Conservation (phyloP, 2,797 vertebrate species). For the Propithecus deckenii region DNA sequence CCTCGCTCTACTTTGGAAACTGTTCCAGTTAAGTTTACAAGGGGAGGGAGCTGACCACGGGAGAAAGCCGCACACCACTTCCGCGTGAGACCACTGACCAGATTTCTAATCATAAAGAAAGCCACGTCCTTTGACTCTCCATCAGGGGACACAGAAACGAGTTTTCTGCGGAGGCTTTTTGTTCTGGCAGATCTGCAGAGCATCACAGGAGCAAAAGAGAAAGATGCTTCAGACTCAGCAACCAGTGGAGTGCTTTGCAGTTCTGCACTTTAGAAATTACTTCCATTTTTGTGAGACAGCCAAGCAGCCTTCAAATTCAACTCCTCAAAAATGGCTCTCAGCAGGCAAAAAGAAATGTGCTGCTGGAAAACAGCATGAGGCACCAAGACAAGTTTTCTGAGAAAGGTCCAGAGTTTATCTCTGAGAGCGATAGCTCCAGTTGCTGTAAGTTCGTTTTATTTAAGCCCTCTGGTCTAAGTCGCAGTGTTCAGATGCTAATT, state of each 20-base stretch:
- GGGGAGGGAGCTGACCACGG: accelerated
- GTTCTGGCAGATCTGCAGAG: background rate
- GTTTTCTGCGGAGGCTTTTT: too few species aligned
- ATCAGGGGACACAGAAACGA: accelerated
- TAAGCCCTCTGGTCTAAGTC: background rate
- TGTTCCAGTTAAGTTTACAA: accelerated
- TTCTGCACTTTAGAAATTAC: background rate
- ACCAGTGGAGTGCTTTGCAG: background rate
- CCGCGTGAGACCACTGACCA: background rate
- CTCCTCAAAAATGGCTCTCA: background rate
- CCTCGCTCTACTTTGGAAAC: too few species aligned
- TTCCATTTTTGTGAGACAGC: background rate
- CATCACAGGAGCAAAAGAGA: too few species aligned
- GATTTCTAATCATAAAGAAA: background rate
- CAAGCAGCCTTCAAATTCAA: background rate
- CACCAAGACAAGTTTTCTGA: background rate
- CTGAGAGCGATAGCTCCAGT: background rate
- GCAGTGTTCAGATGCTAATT: background rate
- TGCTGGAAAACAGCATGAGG: background rate
- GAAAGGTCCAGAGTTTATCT: background rate
- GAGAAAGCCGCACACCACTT: background rate
- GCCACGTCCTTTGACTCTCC: background rate
- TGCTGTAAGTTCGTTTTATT: background rate
- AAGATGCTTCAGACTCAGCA: background rate
- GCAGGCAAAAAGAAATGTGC: background rate